phyloP scores from a whole-genome alignment of 2,888 invertebrate species.

The Hydropsyche betteni region DNA sequence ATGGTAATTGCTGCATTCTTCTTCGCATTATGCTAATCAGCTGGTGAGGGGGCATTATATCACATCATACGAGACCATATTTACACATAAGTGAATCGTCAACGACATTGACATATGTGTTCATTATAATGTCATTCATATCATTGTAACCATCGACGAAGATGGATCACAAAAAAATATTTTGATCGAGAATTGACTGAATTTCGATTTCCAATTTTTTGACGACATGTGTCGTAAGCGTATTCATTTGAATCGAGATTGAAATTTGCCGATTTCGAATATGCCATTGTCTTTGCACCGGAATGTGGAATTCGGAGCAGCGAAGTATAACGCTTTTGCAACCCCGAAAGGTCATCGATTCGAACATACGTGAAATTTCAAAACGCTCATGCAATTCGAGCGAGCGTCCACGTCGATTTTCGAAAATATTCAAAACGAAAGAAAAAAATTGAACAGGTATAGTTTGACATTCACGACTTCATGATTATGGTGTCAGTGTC shows the following conservation, averaged over 20 bases:
- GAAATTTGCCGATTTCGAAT: no score
- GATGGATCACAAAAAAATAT: no score
- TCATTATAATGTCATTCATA: neutral
- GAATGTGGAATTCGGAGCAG: neutral
- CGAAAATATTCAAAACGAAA: constrained; percentile 15
- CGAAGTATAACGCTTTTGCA: constrained; percentile 6
- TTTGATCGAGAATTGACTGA: no score
- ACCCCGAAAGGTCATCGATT: constrained; percentile 33
- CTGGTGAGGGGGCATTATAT: constrained; percentile 20
- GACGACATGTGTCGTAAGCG: no score
- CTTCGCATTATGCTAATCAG: constrained; percentile 38
- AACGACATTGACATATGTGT: constrained; percentile 17
- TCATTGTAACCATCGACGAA: neutral
- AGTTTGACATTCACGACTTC: constrained; percentile 42
- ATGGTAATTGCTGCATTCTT: constrained; percentile 44
- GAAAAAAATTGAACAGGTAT: constrained; percentile 15
- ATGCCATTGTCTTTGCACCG: no score
- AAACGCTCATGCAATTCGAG: neutral
- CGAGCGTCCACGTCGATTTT: neutral
- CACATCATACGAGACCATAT: neutral
- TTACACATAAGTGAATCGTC: constrained; percentile 8
- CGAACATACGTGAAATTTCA: constrained; percentile 25
- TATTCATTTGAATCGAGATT: no score
- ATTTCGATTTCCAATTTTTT: no score
- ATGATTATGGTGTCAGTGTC: constrained; percentile 17